A percentile compares a stretch with the other conserved stretches of the same genome.
phyloP scores from a whole-genome alignment of 2,888 invertebrate species.

The Xestia sexstrigata region DNA sequence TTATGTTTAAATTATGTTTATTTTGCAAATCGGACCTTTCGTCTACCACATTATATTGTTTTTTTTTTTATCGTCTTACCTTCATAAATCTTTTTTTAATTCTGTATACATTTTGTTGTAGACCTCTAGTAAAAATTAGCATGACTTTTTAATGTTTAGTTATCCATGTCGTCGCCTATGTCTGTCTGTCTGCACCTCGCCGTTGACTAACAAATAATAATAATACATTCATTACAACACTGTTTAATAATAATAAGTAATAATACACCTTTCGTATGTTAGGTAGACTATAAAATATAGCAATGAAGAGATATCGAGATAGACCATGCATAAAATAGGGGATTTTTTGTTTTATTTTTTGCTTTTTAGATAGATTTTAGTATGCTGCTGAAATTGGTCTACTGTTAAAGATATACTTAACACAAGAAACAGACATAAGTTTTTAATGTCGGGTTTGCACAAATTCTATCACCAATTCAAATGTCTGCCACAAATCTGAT shows the following conservation, averaged over 20 bases:
- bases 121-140: constrained; percentile 32
- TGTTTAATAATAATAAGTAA: constrained; percentile 31
- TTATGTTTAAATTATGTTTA: not conserved
- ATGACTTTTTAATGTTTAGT: constrained; percentile 46
- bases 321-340: constrained; percentile 12
- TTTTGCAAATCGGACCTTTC: not conserved
- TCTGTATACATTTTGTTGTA: constrained; percentile 18
- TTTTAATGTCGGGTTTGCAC: not conserved
- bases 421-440: not conserved
- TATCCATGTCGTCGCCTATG: constrained; percentile 64
- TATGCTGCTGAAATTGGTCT: constrained; percentile 49
- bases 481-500: constrained; percentile 5
- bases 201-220: constrained; percentile 68
- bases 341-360: constrained; percentile 3
- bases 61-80: not conserved
- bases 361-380: constrained; percentile 15
- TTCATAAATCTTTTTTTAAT: not conserved
- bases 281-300: constrained; percentile 22
- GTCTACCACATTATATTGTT: not conserved
- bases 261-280: constrained; percentile 11
- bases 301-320: constrained; percentile 6
- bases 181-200: constrained; percentile 78
- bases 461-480: not conserved
- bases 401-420: not conserved
- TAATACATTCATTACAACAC: constrained; percentile 30